Evolutionary conservation across 1,140 invertebrate genomes (phyloP), one percentile per base, ranked within the genome.

Genomic region (Myzus persicae): DNA sequence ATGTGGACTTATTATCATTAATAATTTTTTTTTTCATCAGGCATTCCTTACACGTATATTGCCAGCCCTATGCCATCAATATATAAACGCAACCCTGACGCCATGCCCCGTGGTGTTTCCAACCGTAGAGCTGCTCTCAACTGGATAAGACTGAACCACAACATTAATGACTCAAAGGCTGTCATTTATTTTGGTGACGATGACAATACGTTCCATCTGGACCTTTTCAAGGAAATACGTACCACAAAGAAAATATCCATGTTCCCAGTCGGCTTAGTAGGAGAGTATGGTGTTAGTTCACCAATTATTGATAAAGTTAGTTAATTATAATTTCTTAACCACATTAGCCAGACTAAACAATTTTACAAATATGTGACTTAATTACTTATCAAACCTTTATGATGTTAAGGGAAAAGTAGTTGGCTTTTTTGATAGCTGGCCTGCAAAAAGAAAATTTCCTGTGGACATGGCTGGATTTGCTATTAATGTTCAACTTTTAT

Each of bases 121-220:
- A 99, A 99, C 95, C 96, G 99, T 88, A 98, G 99, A 95, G 96
- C 97, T 91, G 99, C 97, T 3, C 95, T 99, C 11, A 95, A 97
- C 81, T 99, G 98, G 98, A 95, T 99, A 54, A 96, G 97, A 88
- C 96, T 97, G 76, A 97, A 99, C 95, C 96, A 97, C 31, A 96
- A 96, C 9, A 9, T n/a, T 8, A 40, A n/a, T 48, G 46, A 93
- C 44, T 96, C 96, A 9, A 95, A 96, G 93, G 98, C 98, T 18
- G 97, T 99, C 31, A 96, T 99, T 88, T 99, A 99, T 96, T 99
- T 99, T 95, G 98, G 98, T 76, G 99, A 99, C 95, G 99, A 99
- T 95, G 99, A 99, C 95, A 99, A 99, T 95, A 98, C 98, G 0
- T 99, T 99, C 95, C 98, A 98, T 95, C 96, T 98, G 94, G 95